Percentiles rank a stretch among this genome's conserved stretches.
Evolutionary conservation across 2,888 invertebrate genomes (phyloP).

Genomic region (Stenodera caucasica): DNA sequence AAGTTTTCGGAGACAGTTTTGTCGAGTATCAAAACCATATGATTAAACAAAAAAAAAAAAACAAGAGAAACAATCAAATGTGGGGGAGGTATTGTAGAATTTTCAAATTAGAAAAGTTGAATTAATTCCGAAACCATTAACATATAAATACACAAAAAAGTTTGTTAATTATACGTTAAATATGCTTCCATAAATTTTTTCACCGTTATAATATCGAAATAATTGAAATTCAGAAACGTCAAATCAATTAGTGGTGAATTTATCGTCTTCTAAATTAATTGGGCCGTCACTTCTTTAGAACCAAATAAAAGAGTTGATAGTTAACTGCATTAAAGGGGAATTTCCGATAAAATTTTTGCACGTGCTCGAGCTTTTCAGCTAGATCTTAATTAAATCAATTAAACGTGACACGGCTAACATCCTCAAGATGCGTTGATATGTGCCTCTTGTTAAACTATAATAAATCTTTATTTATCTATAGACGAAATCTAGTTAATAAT

Average conservation of each 20-base stretch:
- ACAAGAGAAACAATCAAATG: no score
- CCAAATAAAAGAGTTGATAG: constrained; percentile 9
- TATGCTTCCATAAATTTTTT: no score
- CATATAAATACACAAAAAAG: neutral
- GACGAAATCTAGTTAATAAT: neutral
- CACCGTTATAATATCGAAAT: neutral
- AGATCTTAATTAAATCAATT: constrained; percentile 29
- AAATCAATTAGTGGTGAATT: constrained; percentile 8
- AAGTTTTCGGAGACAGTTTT: constrained; percentile 13
- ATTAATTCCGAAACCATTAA: no score
- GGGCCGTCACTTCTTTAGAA: constrained; percentile 6
- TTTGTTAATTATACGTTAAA: no score
- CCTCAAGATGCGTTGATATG: constrained; percentile 24
- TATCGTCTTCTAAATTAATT: constrained; percentile 5
- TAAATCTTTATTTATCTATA: constrained; percentile 18
- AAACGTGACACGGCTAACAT: constrained; percentile 24
- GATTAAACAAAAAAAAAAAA: neutral
- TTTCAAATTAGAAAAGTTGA: neutral
- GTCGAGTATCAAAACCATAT: neutral
- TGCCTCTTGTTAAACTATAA: constrained; percentile 17
- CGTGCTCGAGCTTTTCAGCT: constrained; percentile 21
- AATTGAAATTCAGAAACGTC: neutral
- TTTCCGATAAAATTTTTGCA: constrained; percentile 20
- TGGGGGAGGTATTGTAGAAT: neutral
- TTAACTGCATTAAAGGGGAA: constrained; percentile 10